Conservation (phyloP, 2,888 invertebrate genomes). For the Polydrusus tereticollis region DNA sequence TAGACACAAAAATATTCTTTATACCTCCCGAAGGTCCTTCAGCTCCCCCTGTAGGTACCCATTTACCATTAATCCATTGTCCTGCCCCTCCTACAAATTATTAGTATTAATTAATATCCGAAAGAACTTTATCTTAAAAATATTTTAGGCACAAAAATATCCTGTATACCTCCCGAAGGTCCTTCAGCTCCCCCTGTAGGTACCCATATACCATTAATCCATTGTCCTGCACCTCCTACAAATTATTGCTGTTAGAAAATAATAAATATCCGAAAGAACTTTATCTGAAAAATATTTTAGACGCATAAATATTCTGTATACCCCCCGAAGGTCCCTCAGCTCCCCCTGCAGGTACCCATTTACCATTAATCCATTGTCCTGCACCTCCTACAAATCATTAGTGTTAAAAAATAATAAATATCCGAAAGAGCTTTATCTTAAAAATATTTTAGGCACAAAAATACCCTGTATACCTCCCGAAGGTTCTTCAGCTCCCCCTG, state of each 20-base stretch:
- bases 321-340: not conserved
- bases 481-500: not conserved
- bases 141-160: too few species aligned
- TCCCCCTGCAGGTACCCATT: constrained; percentile 20
- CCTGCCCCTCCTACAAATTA: constrained; percentile 14
- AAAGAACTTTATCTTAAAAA: too few species aligned
- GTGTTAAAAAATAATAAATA: not conserved
- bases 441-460: not conserved
- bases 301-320: too few species aligned
- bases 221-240: constrained; percentile 23
- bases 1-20: too few species aligned
- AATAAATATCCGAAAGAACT: too few species aligned
- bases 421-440: too few species aligned
- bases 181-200: constrained; percentile 55
- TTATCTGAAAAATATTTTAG: too few species aligned
- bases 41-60: constrained; percentile 16
- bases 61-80: constrained; percentile 31
- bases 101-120: too few species aligned
- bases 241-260: not conserved
- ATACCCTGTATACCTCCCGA: not conserved
- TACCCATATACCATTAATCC: constrained; percentile 30
- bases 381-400: not conserved
- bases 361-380: constrained; percentile 29
- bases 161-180: not conserved
- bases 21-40: not conserved